phyloP scores from a whole-genome alignment of 2,888 invertebrate species.

The Nysson spinosus region DNA sequence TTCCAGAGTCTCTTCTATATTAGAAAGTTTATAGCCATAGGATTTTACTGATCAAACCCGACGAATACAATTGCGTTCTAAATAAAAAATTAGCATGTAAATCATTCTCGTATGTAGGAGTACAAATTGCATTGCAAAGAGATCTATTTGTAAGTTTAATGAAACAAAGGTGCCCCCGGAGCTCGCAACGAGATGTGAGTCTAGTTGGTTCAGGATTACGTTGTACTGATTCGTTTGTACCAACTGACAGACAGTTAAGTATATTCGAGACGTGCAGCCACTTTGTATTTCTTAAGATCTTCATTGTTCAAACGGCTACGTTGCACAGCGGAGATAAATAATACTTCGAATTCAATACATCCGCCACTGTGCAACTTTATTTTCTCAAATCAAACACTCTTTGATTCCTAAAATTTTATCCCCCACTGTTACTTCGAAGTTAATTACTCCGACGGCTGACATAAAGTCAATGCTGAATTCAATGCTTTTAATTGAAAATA shows the following conservation, averaged over 20 bases:
- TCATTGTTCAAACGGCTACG: slow-evolving; percentile 16
- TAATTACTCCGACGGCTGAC: too few species aligned
- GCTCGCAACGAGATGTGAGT: slow-evolving; percentile 21
- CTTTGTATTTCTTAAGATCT: slow-evolving; percentile 30
- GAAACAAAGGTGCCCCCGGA: slow-evolving; percentile 23
- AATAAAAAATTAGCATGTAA: too few species aligned
- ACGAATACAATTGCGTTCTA: too few species aligned
- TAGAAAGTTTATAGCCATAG: too few species aligned
- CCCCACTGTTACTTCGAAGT: too few species aligned
- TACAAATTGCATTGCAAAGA: slow-evolving; percentile 19
- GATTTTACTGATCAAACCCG: too few species aligned
- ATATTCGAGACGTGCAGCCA: slow-evolving; percentile 19
- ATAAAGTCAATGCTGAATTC: too few species aligned
- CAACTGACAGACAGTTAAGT: slow-evolving; percentile 7
- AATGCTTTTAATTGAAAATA: too few species aligned
- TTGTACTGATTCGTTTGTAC: slow-evolving; percentile 1
- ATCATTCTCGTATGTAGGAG: too few species aligned
- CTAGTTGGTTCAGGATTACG: slow-evolving; percentile 23
- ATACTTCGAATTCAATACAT: neutral
- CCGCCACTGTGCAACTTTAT: slow-evolving; percentile 5
- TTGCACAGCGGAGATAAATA: neutral
- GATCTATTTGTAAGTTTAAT: slow-evolving; percentile 5
- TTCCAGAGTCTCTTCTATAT: too few species aligned
- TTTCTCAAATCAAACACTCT: neutral
- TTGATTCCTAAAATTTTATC: neutral